phyloP scores from a whole-genome alignment of 1,140 invertebrate species.

The Cotesia typhae region DNA sequence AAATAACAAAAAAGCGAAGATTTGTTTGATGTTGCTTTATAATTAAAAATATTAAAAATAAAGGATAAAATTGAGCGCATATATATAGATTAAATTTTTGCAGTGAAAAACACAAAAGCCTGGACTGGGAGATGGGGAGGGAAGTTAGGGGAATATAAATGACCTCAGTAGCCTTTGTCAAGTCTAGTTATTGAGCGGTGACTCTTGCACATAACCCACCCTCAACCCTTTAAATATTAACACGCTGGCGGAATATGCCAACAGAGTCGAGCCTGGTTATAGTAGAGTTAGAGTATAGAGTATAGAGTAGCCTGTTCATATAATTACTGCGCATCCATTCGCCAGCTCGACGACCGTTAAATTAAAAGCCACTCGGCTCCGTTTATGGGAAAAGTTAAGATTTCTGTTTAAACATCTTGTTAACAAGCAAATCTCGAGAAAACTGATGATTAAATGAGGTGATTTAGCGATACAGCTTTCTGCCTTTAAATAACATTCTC shows the following conservation, averaged over 20 bases:
- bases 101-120: too few species aligned
- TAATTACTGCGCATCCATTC: conserved; percentile 34
- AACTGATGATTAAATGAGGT: conserved; percentile 25
- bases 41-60: too few species aligned
- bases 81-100: too few species aligned
- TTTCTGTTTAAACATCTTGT: conserved; percentile 38
- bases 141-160: conserved; percentile 4
- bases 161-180: conserved; percentile 32
- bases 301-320: conserved; percentile 25
- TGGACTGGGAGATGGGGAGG: too few species aligned
- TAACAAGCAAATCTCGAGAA: conserved; percentile 36
- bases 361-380: conserved; percentile 38
- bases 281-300: not conserved
- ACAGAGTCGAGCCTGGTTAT: not conserved
- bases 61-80: too few species aligned
- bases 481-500: not conserved
- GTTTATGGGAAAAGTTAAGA: conserved; percentile 39
- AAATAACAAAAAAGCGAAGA: too few species aligned
- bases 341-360: conserved; percentile 36
- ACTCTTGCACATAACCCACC: conserved; percentile 12
- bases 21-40: too few species aligned
- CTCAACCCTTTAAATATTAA: conserved; percentile 29
- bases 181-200: conserved; percentile 34
- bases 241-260: conserved; percentile 10
- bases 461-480: conserved; percentile 21